Percentiles rank a stretch among this genome's conserved stretches.
These are phyloP conservation scores for Cataglyphis rosenhaueri DNA, from an alignment of 2,888 invertebrate species.

Conservation along the genomic window DNA sequence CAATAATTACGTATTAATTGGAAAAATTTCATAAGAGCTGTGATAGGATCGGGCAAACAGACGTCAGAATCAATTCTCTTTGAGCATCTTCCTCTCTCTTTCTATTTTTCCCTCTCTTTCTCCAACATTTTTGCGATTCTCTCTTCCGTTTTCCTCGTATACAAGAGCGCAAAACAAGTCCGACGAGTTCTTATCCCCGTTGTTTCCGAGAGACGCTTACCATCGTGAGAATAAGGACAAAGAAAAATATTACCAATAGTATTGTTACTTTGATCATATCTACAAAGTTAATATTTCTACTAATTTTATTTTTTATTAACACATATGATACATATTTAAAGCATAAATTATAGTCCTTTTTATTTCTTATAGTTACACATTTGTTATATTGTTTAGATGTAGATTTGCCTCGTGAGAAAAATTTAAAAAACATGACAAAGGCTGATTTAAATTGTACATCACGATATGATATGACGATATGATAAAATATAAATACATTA, in stretches of 20 bases:
- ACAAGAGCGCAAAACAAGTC: constrained; percentile 34
- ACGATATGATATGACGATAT: background rate
- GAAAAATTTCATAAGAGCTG: constrained; percentile 35
- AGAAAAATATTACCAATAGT: constrained; percentile 7
- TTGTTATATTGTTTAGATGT: background rate
- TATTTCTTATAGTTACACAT: background rate
- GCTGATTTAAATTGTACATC: background rate
- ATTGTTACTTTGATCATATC: background rate
- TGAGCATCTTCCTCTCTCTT: background rate
- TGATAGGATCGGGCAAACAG: constrained; percentile 18
- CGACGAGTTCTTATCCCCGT: constrained; percentile 49
- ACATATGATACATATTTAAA: background rate
- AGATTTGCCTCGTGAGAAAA: background rate
- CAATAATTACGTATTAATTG: constrained; percentile 61
- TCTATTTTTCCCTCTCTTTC: background rate
- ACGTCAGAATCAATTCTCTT: constrained; percentile 11
- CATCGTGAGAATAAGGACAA: constrained; percentile 53
- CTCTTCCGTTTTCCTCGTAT: constrained; percentile 49
- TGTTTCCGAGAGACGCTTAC: constrained; percentile 50
- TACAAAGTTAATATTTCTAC: background rate
- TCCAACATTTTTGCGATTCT: constrained; percentile 23
- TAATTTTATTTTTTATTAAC: background rate
- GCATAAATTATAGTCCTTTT: background rate
- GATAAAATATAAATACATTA: background rate
- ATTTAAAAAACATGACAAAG: background rate